Evolutionary conservation across 1,140 invertebrate genomes (phyloP).

Genomic region (Rhopalosiphum padi): DNA sequence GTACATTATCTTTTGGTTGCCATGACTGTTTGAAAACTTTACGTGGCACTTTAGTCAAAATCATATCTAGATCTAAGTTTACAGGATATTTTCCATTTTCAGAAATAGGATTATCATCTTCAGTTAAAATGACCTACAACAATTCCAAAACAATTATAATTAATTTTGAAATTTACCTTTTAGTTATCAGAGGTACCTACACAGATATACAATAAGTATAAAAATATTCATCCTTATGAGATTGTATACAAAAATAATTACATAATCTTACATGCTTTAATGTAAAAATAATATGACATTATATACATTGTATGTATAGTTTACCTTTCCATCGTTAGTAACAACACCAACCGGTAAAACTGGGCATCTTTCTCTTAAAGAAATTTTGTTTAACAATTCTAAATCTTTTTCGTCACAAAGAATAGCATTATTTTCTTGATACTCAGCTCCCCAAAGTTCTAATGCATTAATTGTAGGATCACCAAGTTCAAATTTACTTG

Average conservation of each 20-base stretch:
- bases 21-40: slow-evolving; percentile 73
- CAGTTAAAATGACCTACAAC: slow-evolving; percentile 71
- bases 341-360: slow-evolving; percentile 93
- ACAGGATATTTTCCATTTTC: slow-evolving; percentile 70
- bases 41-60: slow-evolving; percentile 86
- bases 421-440: slow-evolving; percentile 95
- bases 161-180: neutral
- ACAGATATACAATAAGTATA: neutral
- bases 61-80: slow-evolving; percentile 86
- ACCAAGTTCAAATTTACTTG: slow-evolving; percentile 86
- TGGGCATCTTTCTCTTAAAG: slow-evolving; percentile 87
- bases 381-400: slow-evolving; percentile 75
- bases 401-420: slow-evolving; percentile 75
- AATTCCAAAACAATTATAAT: slow-evolving; percentile 25
- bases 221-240: neutral
- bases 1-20: slow-evolving; percentile 61
- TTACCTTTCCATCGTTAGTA: slow-evolving; percentile 82
- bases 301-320: neutral
- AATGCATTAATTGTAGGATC: slow-evolving; percentile 92
- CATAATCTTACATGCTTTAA: neutral
- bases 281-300: neutral
- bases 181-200: neutral
- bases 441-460: slow-evolving; percentile 98
- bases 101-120: slow-evolving; percentile 65
- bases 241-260: neutral